These are phyloP conservation scores for Rhineura floridana DNA, from an alignment of 2,113 vertebrate species.

Conservation along the genomic window DNA sequence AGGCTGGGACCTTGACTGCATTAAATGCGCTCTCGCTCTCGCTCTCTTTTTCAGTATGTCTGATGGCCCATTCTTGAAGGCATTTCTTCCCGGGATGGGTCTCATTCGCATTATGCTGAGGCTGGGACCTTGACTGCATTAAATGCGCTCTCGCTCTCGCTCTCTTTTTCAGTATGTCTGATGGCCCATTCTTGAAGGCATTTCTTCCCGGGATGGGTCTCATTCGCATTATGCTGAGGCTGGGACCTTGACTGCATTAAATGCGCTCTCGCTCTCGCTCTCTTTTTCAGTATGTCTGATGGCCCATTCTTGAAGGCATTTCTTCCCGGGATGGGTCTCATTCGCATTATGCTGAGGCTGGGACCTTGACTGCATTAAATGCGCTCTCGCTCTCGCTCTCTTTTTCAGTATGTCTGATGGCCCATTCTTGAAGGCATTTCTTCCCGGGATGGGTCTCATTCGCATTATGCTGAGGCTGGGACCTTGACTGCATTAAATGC, in stretches of 20 bases:
- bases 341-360: too few species aligned
- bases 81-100: fast-evolving
- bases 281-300: background rate
- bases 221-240: too few species aligned
- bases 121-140: background rate
- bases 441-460: fast-evolving
- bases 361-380: background rate
- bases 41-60: background rate
- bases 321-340: fast-evolving
- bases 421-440: background rate
- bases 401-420: background rate
- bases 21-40: background rate
- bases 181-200: background rate
- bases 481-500: background rate
- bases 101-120: too few species aligned
- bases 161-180: background rate
- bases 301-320: background rate
- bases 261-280: background rate
- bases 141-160: background rate
- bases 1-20: background rate
- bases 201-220: fast-evolving
- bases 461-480: too few species aligned
- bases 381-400: background rate
- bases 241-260: background rate
- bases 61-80: background rate